These are phyloP conservation scores for Chelonus formosanus DNA, from an alignment of 2,888 invertebrate genomes.

Conservation along the genomic window DNA sequence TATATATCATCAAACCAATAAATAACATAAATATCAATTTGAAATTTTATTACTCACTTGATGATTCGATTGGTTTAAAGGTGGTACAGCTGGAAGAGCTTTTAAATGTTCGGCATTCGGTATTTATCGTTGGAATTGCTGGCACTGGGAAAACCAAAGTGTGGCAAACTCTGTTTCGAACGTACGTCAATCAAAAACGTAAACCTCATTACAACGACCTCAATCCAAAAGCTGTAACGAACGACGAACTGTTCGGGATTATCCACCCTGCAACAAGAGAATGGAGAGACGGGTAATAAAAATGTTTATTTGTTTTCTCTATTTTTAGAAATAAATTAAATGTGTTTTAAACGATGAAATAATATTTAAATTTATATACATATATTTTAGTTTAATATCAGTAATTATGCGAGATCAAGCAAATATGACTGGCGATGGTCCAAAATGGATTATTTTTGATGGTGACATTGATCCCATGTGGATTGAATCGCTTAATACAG, in stretches of 20 bases:
- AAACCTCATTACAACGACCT: slow-evolving; percentile 89
- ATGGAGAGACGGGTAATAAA: slow-evolving; percentile 79
- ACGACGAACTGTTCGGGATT: slow-evolving; percentile 93
- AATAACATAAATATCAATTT: neutral
- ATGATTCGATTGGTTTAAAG: slow-evolving; percentile 59
- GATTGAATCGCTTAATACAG: slow-evolving; percentile 95
- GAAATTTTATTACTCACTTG: too few species aligned
- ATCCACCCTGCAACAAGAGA: slow-evolving; percentile 93
- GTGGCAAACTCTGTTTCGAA: slow-evolving; percentile 88
- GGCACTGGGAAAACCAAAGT: slow-evolving; percentile 94
- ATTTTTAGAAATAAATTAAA: too few species aligned
- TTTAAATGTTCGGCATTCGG: slow-evolving; percentile 93
- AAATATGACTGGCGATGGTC: slow-evolving; percentile 83
- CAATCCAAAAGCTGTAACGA: slow-evolving; percentile 96
- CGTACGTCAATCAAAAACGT: slow-evolving; percentile 81
- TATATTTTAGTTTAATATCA: slow-evolving; percentile 81
- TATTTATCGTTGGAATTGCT: slow-evolving; percentile 85
- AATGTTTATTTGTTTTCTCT: too few species aligned
- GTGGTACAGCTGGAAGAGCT: slow-evolving; percentile 92
- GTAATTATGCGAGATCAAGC: slow-evolving; percentile 94
- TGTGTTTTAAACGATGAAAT: too few species aligned
- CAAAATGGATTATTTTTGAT: slow-evolving; percentile 95
- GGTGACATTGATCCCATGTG: slow-evolving; percentile 99
- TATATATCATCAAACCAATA: neutral
- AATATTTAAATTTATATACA: too few species aligned